Percentiles rank a stretch among this genome's conserved stretches.
Evolutionary conservation across 2,113 vertebrate species (phyloP).

Genomic region (Pseudopodoces humilis): DNA sequence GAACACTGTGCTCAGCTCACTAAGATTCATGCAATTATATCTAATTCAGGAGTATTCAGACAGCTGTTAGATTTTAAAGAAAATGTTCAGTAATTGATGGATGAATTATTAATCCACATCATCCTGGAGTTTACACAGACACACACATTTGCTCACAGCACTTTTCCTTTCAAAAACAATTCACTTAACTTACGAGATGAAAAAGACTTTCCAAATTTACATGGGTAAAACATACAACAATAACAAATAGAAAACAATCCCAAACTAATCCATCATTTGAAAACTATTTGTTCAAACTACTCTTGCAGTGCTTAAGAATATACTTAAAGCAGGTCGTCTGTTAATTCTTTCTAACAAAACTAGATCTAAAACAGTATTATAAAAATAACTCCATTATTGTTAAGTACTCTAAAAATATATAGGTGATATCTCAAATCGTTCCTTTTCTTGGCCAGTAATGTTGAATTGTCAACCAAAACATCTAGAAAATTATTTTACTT

Average conservation of each 20-base stretch:
- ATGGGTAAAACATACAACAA: not conserved
- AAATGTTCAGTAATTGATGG: constrained; percentile 27
- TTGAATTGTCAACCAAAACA: not conserved
- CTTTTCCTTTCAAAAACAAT: not conserved
- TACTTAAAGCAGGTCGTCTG: not conserved
- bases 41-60: constrained; percentile 33
- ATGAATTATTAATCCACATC: constrained; percentile 19
- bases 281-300: not conserved
- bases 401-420: not conserved
- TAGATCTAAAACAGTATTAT: not conserved
- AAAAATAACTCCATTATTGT: not conserved
- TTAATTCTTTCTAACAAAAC: not conserved
- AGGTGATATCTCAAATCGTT: not conserved
- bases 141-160: not conserved
- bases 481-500: not conserved
- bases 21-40: constrained; percentile 18
- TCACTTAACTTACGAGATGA: not conserved
- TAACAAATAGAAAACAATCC: not conserved
- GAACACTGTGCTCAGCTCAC: not conserved
- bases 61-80: constrained; percentile 24
- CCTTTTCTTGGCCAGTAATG: not conserved
- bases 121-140: constrained; percentile 1
- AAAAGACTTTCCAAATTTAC: not conserved
- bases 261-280: not conserved
- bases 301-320: not conserved